Evolutionary conservation across 92 coral and sea anemone genomes (phyloP).

Genomic region (Paramuricea clavata): DNA sequence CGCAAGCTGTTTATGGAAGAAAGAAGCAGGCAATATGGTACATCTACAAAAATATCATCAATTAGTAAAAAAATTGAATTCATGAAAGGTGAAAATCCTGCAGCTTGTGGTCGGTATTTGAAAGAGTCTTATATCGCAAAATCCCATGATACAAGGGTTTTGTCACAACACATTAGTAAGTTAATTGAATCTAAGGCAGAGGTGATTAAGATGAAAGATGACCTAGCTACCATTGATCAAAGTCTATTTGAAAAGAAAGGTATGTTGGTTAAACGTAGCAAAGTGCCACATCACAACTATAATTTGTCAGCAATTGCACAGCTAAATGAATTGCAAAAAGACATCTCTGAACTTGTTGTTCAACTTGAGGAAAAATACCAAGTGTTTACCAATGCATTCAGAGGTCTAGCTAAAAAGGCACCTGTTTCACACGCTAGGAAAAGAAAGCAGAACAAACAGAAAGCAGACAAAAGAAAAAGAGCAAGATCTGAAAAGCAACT

Average conservation of each 20-base stretch:
- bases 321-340: conserved; percentile 24
- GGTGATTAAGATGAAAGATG: conserved; percentile 35
- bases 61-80: conserved; percentile 44
- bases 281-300: conserved; percentile 47
- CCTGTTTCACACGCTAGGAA: conserved; percentile 25
- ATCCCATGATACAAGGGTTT: conserved; percentile 28
- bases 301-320: conserved; percentile 40
- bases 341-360: conserved; percentile 35
- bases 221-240: conserved; percentile 44
- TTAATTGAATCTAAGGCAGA: conserved; percentile 24
- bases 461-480: too few species aligned
- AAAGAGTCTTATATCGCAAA: conserved; percentile 29
- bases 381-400: too few species aligned
- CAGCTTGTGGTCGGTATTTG: conserved; percentile 50
- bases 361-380: conserved; percentile 13
- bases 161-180: conserved; percentile 43
- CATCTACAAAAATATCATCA: conserved; percentile 27
- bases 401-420: conserved; percentile 2
- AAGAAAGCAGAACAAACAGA: not conserved
- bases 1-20: conserved; percentile 67
- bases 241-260: conserved; percentile 33
- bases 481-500: too few species aligned
- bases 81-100: conserved; percentile 44
- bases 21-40: conserved; percentile 63
- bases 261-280: conserved; percentile 23